A percentile compares a stretch with the other conserved stretches of the same genome.
These are phyloP conservation scores for Phymastichus coffea DNA, from an alignment of 1,140 invertebrate genomes.

Conservation along the genomic window DNA sequence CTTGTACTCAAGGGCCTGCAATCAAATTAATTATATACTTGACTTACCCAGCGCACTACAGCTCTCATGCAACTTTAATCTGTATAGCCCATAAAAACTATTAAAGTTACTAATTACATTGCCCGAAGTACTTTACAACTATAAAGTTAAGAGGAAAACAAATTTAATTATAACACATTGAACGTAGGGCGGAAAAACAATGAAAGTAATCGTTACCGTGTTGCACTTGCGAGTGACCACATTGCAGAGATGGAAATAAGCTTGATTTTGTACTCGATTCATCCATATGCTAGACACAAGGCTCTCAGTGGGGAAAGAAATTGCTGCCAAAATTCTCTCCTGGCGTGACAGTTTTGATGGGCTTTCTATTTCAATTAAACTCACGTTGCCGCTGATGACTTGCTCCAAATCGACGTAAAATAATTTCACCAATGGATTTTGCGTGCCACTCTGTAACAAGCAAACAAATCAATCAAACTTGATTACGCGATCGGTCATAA, in stretches of 20 bases:
- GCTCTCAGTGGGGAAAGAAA: constrained; percentile 74
- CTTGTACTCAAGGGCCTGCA: constrained; percentile 42
- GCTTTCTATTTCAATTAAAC: constrained; percentile 55
- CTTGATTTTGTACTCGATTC: constrained; percentile 80
- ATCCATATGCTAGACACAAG: constrained; percentile 78
- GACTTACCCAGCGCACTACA: no score
- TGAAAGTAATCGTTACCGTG: constrained; percentile 35
- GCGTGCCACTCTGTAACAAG: constrained; percentile 67
- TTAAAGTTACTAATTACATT: no score
- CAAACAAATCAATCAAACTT: no score
- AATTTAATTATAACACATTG: no score
- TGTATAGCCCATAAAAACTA: no score
- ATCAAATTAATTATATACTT: no score
- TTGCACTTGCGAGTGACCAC: constrained; percentile 54
- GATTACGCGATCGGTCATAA: no score
- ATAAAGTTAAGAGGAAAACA: no score
- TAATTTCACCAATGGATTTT: constrained; percentile 74
- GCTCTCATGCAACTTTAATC: no score
- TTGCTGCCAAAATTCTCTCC: constrained; percentile 70
- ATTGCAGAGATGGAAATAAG: constrained; percentile 60
- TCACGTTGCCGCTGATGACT: constrained; percentile 46
- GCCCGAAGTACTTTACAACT: no score
- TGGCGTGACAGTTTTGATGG: constrained; percentile 47
- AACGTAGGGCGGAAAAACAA: no score
- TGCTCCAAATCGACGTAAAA: constrained; percentile 64